Evolutionary conservation across 2,113 vertebrate genomes (phyloP).

Genomic region (Brachypteracias leptosomus): DNA sequence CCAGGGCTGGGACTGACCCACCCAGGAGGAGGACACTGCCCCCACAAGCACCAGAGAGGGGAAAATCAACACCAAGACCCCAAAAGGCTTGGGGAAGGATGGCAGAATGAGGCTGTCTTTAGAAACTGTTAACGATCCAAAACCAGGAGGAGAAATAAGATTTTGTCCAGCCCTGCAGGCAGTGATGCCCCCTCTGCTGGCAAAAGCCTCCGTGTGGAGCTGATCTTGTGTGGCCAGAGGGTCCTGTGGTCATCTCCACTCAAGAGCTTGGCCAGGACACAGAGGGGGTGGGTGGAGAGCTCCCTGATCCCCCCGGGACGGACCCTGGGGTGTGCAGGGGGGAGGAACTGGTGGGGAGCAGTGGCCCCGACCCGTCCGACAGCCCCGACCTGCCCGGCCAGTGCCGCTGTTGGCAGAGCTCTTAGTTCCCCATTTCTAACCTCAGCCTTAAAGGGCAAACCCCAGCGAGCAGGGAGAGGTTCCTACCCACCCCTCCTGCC

Average conservation of each 20-base stretch:
- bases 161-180: neutral
- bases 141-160: no score
- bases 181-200: neutral
- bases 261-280: fast-evolving
- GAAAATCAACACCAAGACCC: neutral
- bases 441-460: neutral
- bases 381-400: slow-evolving; percentile 1
- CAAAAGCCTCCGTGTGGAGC: fast-evolving
- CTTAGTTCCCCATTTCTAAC: slow-evolving; percentile 19
- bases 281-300: fast-evolving
- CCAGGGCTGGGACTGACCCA: fast-evolving
- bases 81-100: neutral
- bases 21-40: fast-evolving
- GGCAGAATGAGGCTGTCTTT: no score
- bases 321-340: neutral
- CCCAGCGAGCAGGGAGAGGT: neutral
- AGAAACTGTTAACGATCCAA: no score
- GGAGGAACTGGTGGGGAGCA: neutral
- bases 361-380: neutral
- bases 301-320: fast-evolving
- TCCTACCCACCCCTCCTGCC: neutral
- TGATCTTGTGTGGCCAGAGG: fast-evolving
- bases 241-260: fast-evolving
- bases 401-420: neutral
- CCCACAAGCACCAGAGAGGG: no score